phyloP scores from a whole-genome alignment of 2,113 vertebrate species.

The Petrocephalus zakoni region DNA sequence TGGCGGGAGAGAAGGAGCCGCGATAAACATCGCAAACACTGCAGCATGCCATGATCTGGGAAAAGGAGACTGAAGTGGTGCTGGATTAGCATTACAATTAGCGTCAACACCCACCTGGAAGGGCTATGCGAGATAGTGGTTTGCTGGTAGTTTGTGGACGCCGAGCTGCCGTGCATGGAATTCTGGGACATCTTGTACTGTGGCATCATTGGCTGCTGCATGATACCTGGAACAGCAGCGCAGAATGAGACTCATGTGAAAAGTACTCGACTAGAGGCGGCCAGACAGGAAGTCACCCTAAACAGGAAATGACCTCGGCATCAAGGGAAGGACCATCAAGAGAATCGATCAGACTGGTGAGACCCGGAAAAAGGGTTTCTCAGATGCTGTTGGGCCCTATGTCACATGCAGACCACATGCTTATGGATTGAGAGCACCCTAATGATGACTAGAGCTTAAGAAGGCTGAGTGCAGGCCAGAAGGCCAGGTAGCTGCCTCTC shows the following conservation, averaged over 20 bases:
- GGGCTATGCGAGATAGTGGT: constrained; percentile 91
- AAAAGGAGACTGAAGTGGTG: not conserved
- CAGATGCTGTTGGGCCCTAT: not conserved
- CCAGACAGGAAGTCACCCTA: not conserved
- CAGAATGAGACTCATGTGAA: not conserved
- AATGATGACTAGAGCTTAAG: not conserved
- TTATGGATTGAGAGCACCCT: not conserved
- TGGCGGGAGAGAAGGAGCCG: constrained; percentile 41
- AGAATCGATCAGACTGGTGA: not conserved
- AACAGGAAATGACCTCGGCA: not conserved
- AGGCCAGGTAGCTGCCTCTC: not conserved
- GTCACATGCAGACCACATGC: not conserved
- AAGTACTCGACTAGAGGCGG: not conserved
- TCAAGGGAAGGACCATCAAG: not conserved
- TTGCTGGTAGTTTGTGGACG: constrained; percentile 93
- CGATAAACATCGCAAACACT: not conserved
- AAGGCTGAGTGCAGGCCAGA: not conserved
- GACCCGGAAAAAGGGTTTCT: not conserved
- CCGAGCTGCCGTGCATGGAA: constrained; percentile 95
- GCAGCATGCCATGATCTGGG: not conserved
- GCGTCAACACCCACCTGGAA: constrained; percentile 74
- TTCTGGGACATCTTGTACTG: constrained; percentile 95
- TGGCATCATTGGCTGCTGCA: constrained; percentile 76
- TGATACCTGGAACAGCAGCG: constrained; percentile 69
- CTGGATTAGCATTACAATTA: not conserved